Conservation (phyloP, 2,888 invertebrate species). For the Parochlus steinenii region DNA sequence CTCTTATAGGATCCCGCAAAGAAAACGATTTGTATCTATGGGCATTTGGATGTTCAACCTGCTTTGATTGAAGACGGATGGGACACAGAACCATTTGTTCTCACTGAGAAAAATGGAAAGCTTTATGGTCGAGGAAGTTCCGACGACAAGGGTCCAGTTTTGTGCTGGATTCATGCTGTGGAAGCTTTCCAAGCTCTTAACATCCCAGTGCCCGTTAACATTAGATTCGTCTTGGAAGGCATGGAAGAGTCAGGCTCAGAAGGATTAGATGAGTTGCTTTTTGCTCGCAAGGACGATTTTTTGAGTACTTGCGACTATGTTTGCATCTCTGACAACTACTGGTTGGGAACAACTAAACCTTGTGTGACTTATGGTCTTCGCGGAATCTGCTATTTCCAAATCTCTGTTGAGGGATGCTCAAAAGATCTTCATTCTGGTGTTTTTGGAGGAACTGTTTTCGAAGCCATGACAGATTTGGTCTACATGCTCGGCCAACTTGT, state of each 20-base stretch:
- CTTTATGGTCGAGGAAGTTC: slow-evolving; percentile 82
- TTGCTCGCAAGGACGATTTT: slow-evolving; percentile 46
- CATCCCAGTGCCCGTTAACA: slow-evolving; percentile 49
- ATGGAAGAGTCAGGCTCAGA: slow-evolving; percentile 98
- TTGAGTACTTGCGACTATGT: slow-evolving; percentile 77
- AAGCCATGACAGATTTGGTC: slow-evolving; percentile 84
- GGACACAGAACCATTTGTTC: slow-evolving; percentile 84
- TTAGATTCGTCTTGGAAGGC: slow-evolving; percentile 88
- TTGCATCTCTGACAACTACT: slow-evolving; percentile 97
- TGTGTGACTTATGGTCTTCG: slow-evolving; percentile 93
- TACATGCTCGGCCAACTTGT: slow-evolving; percentile 69
- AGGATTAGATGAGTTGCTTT: slow-evolving; percentile 78
- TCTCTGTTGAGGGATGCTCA: slow-evolving; percentile 73
- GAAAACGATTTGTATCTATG: slow-evolving; percentile 88
- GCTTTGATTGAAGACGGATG: slow-evolving; percentile 87
- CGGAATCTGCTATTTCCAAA: slow-evolving; percentile 79
- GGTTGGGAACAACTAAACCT: slow-evolving; percentile 93
- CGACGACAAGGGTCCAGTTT: slow-evolving; percentile 89
- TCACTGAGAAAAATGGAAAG: slow-evolving; percentile 76
- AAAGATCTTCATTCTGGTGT: slow-evolving; percentile 95
- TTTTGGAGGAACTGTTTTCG: slow-evolving; percentile 84
- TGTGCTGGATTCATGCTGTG: slow-evolving; percentile 90
- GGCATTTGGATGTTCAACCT: slow-evolving; percentile 97
- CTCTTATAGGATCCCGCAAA: slow-evolving; percentile 50
- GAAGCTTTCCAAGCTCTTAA: slow-evolving; percentile 67